Conservation (phyloP, 2,888 invertebrate genomes). For the Apantesis nais region DNA sequence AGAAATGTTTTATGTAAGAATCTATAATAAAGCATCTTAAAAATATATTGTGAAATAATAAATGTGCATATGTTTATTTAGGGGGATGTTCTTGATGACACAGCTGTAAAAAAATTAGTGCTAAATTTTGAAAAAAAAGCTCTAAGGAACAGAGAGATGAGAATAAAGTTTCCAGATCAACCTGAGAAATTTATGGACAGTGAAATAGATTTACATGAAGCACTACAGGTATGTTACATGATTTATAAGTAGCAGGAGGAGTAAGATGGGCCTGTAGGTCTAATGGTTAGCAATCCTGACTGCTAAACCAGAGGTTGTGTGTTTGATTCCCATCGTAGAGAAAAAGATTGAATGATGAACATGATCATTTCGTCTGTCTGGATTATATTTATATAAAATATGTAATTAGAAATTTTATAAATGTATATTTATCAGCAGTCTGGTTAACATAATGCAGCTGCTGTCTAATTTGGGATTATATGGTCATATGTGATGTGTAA, state of each 20-base stretch:
- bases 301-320: not conserved
- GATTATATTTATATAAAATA: too few relatives aligned
- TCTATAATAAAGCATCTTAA: not conserved
- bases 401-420: too few relatives aligned
- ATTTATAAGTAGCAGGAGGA: not conserved
- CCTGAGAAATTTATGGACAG: slow-evolving; percentile 99
- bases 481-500: too few relatives aligned
- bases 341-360: not conserved
- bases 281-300: not conserved
- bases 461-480: too few relatives aligned
- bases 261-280: not conserved
- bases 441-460: too few relatives aligned
- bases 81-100: slow-evolving; percentile 95
- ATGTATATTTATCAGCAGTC: too few relatives aligned
- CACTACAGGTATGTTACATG: slow-evolving; percentile 88
- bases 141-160: slow-evolving; percentile 97
- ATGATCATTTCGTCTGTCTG: not conserved
- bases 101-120: slow-evolving; percentile 94
- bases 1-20: not conserved
- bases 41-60: not conserved
- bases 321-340: not conserved
- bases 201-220: slow-evolving; percentile 96
- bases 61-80: slow-evolving; percentile 49
- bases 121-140: slow-evolving; percentile 97
- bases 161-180: slow-evolving; percentile 98